Evolutionary conservation across 2,113 vertebrate genomes (phyloP).

Genomic region (Erythrolamprus reginae): DNA sequence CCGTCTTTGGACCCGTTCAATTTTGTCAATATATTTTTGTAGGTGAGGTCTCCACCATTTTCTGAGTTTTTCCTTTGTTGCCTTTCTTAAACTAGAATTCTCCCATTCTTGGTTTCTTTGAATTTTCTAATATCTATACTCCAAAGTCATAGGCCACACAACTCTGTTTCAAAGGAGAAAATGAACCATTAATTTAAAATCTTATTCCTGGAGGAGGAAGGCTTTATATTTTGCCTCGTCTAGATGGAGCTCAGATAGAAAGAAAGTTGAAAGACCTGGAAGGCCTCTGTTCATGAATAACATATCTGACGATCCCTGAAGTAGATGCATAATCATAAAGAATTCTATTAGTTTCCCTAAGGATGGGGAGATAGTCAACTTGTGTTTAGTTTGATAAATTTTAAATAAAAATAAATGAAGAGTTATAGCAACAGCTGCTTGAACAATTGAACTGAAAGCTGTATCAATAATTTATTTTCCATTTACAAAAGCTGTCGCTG

Average conservation of each 20-base stretch:
- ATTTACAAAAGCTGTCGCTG: constrained; percentile 2
- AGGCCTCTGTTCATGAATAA: not conserved
- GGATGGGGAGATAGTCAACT: not conserved
- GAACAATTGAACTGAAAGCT: constrained; percentile 4
- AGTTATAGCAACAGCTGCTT: not conserved
- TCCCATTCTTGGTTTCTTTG: not conserved
- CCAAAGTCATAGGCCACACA: not conserved
- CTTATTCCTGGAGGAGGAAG: not conserved
- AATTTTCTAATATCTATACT: not conserved
- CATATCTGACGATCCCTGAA: not conserved
- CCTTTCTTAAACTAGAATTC: not conserved
- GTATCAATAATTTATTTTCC: not conserved
- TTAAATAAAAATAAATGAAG: not conserved
- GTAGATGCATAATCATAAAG: not conserved
- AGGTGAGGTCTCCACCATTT: too few species aligned
- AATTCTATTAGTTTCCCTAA: not conserved
- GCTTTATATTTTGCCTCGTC: not conserved
- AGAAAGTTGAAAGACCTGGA: not conserved
- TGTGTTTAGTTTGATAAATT: not conserved
- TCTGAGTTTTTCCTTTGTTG: not conserved
- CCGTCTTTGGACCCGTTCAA: too few species aligned
- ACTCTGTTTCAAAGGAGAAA: not conserved
- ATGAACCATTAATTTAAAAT: not conserved
- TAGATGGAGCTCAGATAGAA: not conserved
- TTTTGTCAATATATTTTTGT: too few species aligned